Conservation (phyloP, 2,888 invertebrate genomes). For the Ganaspis brasiliensis region DNA sequence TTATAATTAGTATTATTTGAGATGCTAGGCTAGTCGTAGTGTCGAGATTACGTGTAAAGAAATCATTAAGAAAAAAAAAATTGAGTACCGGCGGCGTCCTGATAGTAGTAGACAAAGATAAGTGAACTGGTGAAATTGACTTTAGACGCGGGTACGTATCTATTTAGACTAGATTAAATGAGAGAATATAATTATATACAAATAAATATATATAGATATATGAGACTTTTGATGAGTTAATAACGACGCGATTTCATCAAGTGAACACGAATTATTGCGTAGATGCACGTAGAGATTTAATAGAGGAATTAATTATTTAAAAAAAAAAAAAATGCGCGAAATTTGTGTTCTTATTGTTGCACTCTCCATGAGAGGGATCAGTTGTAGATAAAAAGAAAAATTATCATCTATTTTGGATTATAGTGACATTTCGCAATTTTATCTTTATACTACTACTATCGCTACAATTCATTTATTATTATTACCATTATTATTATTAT, state of each 20-base stretch:
- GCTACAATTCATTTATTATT: slow-evolving; percentile 47
- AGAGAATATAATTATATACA: slow-evolving; percentile 63
- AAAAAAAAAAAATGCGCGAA: slow-evolving; percentile 51
- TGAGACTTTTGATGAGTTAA: slow-evolving; percentile 61
- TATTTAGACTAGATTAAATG: slow-evolving; percentile 72
- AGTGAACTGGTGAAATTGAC: slow-evolving; percentile 56
- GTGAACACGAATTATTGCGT: slow-evolving; percentile 38
- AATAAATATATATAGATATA: slow-evolving; percentile 67
- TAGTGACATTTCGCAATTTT: slow-evolving; percentile 68
- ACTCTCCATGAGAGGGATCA: slow-evolving; percentile 6
- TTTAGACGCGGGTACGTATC: slow-evolving; percentile 72
- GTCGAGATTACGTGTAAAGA: slow-evolving; percentile 46
- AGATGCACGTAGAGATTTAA: slow-evolving; percentile 37
- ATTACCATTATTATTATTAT: slow-evolving; percentile 57
- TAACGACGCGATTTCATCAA: slow-evolving; percentile 41
- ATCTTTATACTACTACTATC: slow-evolving; percentile 34
- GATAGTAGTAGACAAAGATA: slow-evolving; percentile 41
- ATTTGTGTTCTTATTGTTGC: slow-evolving; percentile 50
- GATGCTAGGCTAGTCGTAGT: slow-evolving; percentile 41
- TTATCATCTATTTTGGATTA: slow-evolving; percentile 64
- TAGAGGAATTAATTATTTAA: slow-evolving; percentile 48
- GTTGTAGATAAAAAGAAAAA: slow-evolving; percentile 50
- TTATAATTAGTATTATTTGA: slow-evolving; percentile 31
- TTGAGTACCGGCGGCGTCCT: slow-evolving; percentile 67
- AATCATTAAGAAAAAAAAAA: slow-evolving; percentile 44